phyloP scores from a whole-genome alignment of 2,113 vertebrate species.

The Myotis yumanensis region DNA sequence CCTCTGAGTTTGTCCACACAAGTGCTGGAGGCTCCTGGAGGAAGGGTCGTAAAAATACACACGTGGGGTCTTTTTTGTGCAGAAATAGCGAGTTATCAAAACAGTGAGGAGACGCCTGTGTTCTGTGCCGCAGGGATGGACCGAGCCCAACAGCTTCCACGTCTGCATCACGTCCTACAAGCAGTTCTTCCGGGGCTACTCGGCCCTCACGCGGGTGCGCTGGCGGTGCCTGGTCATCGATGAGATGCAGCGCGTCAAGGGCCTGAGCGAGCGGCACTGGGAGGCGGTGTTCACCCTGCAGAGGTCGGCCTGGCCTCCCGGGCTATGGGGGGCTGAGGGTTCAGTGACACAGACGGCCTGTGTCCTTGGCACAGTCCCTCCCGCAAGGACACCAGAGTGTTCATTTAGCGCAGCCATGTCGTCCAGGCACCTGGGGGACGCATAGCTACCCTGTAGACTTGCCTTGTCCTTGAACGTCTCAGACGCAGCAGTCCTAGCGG shows the following conservation, averaged over 20 bases:
- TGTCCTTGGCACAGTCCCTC: neutral
- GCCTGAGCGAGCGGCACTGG: constrained; percentile 91
- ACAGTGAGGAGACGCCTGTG: neutral
- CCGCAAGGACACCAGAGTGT: neutral
- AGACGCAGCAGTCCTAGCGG: accelerated
- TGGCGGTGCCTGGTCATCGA: constrained; percentile 91
- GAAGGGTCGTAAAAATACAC: too few relatives aligned
- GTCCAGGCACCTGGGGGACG: neutral
- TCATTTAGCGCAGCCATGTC: neutral
- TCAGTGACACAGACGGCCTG: neutral
- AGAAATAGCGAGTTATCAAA: neutral
- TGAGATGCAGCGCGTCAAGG: constrained; percentile 90
- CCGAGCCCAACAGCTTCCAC: constrained; percentile 87
- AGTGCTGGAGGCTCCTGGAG: neutral
- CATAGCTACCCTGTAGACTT: neutral
- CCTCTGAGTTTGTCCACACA: neutral
- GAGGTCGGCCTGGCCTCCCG: constrained; percentile 81
- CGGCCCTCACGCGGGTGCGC: constrained; percentile 84
- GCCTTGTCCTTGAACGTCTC: neutral
- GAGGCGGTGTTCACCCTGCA: constrained; percentile 87
- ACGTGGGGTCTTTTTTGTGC: neutral
- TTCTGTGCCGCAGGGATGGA: constrained; percentile 85
- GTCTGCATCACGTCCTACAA: constrained; percentile 92
- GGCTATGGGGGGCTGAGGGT: too few relatives aligned
- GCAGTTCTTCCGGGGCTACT: constrained; percentile 88